Percentiles rank a stretch among this genome's conserved stretches.
Evolutionary conservation across 2,888 invertebrate genomes (phyloP).

Genomic region (Drosophila leonis): DNA sequence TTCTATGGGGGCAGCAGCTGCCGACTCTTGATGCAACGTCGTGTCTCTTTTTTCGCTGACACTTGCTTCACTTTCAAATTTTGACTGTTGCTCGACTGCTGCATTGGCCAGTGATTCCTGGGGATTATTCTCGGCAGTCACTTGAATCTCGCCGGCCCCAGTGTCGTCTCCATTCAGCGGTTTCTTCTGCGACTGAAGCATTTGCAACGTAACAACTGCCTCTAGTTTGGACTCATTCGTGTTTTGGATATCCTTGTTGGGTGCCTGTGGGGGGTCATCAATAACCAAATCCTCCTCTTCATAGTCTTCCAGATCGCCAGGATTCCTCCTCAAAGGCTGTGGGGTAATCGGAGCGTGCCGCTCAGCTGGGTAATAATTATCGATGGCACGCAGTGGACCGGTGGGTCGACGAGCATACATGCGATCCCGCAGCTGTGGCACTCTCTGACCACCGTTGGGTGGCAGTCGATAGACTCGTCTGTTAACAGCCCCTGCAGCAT

Average conservation of each 20-base stretch:
- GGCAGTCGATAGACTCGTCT: conserved; percentile 84
- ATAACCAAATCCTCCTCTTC: conserved; percentile 86
- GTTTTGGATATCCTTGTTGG: conserved; percentile 73
- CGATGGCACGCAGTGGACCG: conserved; percentile 55
- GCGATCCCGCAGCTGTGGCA: conserved; percentile 59
- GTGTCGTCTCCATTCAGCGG: conserved; percentile 78
- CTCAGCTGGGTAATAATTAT: conserved; percentile 76
- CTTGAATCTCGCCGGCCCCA: conserved; percentile 77
- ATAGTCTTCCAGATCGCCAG: conserved; percentile 72
- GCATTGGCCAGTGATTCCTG: conserved; percentile 40
- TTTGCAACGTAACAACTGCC: conserved; percentile 89
- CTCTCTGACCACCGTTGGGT: conserved; percentile 54
- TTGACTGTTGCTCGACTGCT: conserved; percentile 44
- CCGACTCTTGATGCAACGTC: conserved; percentile 62
- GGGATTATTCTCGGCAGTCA: conserved; percentile 65
- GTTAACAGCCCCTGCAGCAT: conserved; percentile 72
- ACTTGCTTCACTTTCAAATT: conserved; percentile 15
- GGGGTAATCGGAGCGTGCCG: conserved; percentile 68
- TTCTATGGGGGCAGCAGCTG: conserved; percentile 78
- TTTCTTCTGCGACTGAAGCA: conserved; percentile 88
- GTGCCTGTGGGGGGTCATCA: conserved; percentile 85
- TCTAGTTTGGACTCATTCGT: conserved; percentile 84
- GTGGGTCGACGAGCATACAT: conserved; percentile 75
- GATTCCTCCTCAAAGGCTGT: conserved; percentile 62
- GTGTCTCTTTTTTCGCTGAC: conserved; percentile 53